These are phyloP conservation scores for Opisthocomus hoazin DNA, from an alignment of 2,113 vertebrate species.

Conservation along the genomic window DNA sequence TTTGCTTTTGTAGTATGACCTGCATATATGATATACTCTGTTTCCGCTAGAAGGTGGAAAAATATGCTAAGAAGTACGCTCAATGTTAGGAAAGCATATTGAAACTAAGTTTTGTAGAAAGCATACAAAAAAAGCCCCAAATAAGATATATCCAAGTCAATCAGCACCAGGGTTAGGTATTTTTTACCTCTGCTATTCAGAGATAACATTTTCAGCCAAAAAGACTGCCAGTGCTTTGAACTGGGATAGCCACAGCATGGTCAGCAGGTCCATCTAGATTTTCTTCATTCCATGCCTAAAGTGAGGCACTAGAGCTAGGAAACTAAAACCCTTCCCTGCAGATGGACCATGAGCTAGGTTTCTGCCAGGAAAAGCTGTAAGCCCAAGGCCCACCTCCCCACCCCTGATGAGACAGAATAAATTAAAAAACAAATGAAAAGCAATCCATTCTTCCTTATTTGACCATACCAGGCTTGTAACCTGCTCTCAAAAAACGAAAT, in stretches of 20 bases:
- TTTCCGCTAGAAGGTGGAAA: background rate
- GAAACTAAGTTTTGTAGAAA: background rate
- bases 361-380: background rate
- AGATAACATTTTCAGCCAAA: background rate
- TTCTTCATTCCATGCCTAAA: background rate
- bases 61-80: background rate
- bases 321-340: background rate
- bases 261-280: background rate
- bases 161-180: background rate
- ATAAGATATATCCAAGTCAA: background rate
- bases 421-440: background rate
- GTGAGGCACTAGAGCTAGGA: background rate
- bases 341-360: background rate
- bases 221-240: background rate
- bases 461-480: background rate
- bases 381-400: background rate
- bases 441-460: background rate
- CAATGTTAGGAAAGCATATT: background rate
- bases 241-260: background rate
- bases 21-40: background rate
- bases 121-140: fast-evolving
- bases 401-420: background rate
- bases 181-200: background rate
- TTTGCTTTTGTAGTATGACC: background rate
- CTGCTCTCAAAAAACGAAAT: background rate